phyloP scores from a whole-genome alignment of 1,140 invertebrate species.

The Nylanderia fulva region DNA sequence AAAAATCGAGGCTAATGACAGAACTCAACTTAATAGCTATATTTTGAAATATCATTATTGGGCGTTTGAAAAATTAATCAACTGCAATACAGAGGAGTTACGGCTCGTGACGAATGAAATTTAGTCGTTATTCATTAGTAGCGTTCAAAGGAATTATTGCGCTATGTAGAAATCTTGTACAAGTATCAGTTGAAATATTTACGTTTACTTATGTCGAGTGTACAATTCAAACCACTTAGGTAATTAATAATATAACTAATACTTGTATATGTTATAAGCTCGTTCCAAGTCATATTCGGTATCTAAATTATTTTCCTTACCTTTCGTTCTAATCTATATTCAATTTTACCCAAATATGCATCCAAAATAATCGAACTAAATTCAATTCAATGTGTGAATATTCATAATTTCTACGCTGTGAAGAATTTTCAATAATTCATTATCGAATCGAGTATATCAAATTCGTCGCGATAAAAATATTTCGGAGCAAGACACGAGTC shows the following conservation, averaged over 20 bases:
- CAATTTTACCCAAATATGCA: not conserved
- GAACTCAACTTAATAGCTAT: not conserved
- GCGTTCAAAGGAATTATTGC: not conserved
- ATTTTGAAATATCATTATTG: constrained; percentile 16
- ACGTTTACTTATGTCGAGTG: not conserved
- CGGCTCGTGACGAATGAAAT: not conserved
- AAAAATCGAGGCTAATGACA: constrained; percentile 36
- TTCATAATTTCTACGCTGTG: not conserved
- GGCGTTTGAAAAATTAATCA: not conserved
- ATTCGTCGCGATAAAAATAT: not conserved
- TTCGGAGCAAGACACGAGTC: not conserved
- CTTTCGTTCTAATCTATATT: not conserved
- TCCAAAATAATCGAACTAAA: not conserved
- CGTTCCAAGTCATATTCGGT: too few species aligned
- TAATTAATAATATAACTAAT: not conserved
- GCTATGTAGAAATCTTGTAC: not conserved
- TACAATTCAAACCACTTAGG: not conserved
- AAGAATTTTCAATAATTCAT: not conserved
- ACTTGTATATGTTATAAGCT: too few species aligned
- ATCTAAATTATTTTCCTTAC: not conserved
- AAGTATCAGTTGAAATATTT: constrained; percentile 4
- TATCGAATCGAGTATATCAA: not conserved
- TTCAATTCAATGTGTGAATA: too few species aligned
- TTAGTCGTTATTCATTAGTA: not conserved
- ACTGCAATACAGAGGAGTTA: not conserved